Evolutionary conservation across 2,797 vertebrate species (phyloP), one percentile per base, ranked within the genome.

Genomic region (Spinus pinus): DNA sequence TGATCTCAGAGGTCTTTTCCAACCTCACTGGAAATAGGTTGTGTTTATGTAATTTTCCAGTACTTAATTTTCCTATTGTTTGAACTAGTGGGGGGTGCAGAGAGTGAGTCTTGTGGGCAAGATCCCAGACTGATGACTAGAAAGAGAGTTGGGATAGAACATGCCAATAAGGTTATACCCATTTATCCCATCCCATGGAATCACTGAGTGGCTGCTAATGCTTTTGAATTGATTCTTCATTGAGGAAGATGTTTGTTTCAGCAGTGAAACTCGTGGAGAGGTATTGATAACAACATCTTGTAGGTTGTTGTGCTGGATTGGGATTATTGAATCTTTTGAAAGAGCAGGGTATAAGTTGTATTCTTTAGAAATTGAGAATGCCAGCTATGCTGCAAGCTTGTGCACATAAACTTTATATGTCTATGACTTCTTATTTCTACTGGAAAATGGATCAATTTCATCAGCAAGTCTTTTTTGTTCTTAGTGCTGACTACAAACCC

Each of bases 401-500:
- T 53, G 30, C 4, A 1, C 35, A 28, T 14, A 49, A 20, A 39
- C 66, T 64, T 71, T 37, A 8, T 41, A 8, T 10, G 0, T 35
- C 13, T 67, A 1, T 51, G 60, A 58, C 12, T 85, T 60, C 47
- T 57, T 64, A 39, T 73, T 70, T 72, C 3, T 42, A 35, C 25
- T 60, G 37, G 49, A 66, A 80, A 78, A 69, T 14, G 50, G n/a
- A 56, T 83, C 80, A 10, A 96, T 93, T 87, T 95, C 49, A 93
- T 96, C 70, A 87, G 47, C 77, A 81, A 23, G n/a, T 94, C 31
- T 91, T 81, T 81, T 90, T 60, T 93, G 30, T 84, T 95, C 90
- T 97, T 98, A 99, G 99, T 89, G 97, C 95, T 96, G 98, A 99
- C 64, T 98, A 98, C 97, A 99, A 99, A 96, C 98, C 98, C 90